These are phyloP conservation scores for Aphrophora alni DNA, from an alignment of 2,888 invertebrate species.

Conservation along the genomic window DNA sequence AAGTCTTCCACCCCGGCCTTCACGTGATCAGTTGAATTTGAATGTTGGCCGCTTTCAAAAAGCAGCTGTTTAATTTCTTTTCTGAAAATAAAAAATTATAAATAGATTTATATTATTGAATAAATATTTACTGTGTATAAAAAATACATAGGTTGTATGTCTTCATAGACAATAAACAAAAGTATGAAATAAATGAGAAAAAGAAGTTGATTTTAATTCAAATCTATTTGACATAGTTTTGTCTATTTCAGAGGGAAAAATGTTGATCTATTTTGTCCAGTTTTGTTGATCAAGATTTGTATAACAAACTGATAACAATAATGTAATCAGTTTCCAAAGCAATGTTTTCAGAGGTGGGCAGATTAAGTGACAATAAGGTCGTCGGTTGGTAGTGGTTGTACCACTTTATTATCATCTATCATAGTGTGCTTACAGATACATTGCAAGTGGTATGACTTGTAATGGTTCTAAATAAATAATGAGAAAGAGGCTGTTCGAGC, in stretches of 20 bases:
- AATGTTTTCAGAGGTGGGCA: not conserved
- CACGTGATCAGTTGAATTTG: not conserved
- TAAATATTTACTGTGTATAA: slow-evolving; percentile 15
- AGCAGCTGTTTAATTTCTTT: slow-evolving; percentile 41
- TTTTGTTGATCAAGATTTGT: not conserved
- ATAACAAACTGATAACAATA: not conserved
- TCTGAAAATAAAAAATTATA: slow-evolving; percentile 38
- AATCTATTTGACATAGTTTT: not conserved
- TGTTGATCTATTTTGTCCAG: not conserved
- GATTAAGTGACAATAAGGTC: not conserved
- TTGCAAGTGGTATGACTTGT: too few relatives aligned
- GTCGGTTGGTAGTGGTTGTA: too few relatives aligned
- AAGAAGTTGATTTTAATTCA: not conserved
- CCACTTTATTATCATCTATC: too few relatives aligned
- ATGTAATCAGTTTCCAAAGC: not conserved
- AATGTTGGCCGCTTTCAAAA: slow-evolving; percentile 40
- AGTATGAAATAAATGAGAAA: not conserved
- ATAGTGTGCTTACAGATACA: too few relatives aligned
- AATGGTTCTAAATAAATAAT: too few relatives aligned
- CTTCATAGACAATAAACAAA: slow-evolving; percentile 31
- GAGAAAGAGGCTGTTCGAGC: too few relatives aligned
- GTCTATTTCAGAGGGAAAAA: not conserved
- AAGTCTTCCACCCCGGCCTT: slow-evolving; percentile 6
- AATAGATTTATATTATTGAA: slow-evolving; percentile 33
- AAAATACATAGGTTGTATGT: slow-evolving; percentile 25